These are phyloP conservation scores for Dendrocincla tyrannina DNA, from an alignment of 2,797 vertebrate species.

Conservation along the genomic window DNA sequence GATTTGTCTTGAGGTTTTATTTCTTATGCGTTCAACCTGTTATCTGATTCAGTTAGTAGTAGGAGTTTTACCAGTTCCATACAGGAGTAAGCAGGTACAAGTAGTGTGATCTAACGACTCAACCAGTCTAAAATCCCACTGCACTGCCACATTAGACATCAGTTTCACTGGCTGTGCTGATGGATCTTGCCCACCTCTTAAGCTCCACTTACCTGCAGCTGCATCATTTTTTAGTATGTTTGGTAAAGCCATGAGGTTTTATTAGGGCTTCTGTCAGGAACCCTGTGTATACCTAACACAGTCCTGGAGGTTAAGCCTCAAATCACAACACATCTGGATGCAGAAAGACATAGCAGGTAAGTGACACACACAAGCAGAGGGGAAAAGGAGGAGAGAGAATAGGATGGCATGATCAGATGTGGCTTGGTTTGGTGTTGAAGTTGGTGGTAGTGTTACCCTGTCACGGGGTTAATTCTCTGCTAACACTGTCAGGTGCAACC, in stretches of 20 bases:
- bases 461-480: background rate
- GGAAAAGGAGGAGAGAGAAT: background rate
- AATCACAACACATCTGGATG: background rate
- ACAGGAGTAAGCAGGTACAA: background rate
- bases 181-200: background rate
- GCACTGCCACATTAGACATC: background rate
- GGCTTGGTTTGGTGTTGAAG: background rate
- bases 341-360: background rate
- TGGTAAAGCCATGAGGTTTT: background rate
- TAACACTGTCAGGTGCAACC: no score
- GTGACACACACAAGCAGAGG: background rate
- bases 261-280: background rate
- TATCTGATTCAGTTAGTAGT: background rate
- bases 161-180: fast-evolving
- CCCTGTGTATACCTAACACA: background rate
- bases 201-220: background rate
- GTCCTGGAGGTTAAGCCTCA: background rate
- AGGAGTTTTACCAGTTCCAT: background rate
- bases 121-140: background rate
- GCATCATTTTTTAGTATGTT: background rate
- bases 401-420: background rate
- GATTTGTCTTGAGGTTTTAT: background rate
- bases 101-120: background rate
- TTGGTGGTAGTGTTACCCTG: background rate
- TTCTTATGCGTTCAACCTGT: background rate